Conservation (phyloP, 2,113 vertebrate genomes). For the Oreamnos americanus region DNA sequence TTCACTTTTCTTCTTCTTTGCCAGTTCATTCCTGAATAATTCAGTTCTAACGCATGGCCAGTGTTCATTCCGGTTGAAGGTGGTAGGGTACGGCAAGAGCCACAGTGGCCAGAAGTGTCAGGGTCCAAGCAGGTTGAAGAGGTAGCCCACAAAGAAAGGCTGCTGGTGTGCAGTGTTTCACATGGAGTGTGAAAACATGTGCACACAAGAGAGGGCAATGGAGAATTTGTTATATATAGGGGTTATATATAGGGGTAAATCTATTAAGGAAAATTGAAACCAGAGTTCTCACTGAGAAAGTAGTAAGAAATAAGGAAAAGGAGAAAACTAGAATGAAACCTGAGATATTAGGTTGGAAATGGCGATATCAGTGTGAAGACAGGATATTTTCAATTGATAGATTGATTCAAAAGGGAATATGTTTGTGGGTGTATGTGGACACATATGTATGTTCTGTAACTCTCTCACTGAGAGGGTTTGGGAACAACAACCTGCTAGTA, state of each 20-base stretch:
- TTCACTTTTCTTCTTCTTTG: background rate
- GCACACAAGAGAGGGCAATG: background rate
- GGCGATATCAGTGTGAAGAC: background rate
- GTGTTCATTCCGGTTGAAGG: background rate
- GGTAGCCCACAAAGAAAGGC: background rate
- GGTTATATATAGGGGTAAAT: background rate
- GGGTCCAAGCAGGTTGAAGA: background rate
- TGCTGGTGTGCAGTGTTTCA: background rate
- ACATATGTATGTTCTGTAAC: background rate
- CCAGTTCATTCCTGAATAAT: background rate
- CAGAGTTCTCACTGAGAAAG: background rate
- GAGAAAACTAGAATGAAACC: background rate
- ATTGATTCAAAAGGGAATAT: background rate
- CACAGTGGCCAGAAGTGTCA: background rate
- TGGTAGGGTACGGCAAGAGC: background rate
- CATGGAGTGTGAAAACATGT: background rate
- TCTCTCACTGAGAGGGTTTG: background rate
- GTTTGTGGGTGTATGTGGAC: background rate
- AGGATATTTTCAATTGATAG: background rate
- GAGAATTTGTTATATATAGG: background rate
- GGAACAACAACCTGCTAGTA: background rate
- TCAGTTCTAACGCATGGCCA: background rate
- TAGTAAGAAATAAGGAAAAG: background rate
- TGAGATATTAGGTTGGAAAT: background rate
- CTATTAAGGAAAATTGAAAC: background rate